phyloP scores from a whole-genome alignment of 1,140 invertebrate species.

The Zaprionus ornatus region DNA sequence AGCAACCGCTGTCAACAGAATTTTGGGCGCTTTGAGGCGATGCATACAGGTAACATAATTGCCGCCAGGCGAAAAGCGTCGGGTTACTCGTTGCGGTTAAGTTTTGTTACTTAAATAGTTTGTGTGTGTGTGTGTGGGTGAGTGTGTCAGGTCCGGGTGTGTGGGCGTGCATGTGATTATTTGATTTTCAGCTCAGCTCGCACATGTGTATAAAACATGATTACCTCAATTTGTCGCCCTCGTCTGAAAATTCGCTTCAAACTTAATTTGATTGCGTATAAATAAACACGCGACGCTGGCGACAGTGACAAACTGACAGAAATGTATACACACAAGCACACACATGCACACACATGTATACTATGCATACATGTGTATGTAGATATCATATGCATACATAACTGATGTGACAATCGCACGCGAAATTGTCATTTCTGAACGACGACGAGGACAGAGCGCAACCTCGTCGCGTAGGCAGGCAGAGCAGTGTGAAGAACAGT shows the following conservation, averaged over 20 bases:
- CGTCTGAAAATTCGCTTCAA: slow-evolving; percentile 63
- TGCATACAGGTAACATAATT: slow-evolving; percentile 35
- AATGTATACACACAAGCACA: slow-evolving; percentile 38
- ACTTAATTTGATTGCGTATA: slow-evolving; percentile 80
- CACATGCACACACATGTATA: not conserved
- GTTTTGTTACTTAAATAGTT: slow-evolving; percentile 38
- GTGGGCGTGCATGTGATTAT: slow-evolving; percentile 28
- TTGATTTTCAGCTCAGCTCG: slow-evolving; percentile 52
- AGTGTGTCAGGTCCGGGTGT: not conserved
- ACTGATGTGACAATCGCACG: slow-evolving; percentile 80
- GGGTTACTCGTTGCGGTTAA: slow-evolving; percentile 26
- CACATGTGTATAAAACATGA: slow-evolving; percentile 62
- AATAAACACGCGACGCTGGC: slow-evolving; percentile 67
- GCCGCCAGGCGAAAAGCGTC: slow-evolving; percentile 23
- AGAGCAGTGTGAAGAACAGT: not conserved
- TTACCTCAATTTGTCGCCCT: slow-evolving; percentile 72
- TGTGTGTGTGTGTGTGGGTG: slow-evolving; percentile 9
- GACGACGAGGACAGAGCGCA: slow-evolving; percentile 4
- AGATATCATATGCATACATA: slow-evolving; percentile 63
- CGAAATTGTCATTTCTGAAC: slow-evolving; percentile 74
- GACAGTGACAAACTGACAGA: slow-evolving; percentile 76
- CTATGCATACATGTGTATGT: slow-evolving; percentile 23
- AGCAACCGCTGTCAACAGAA: slow-evolving; percentile 29
- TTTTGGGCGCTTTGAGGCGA: slow-evolving; percentile 26
- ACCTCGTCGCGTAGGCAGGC: not conserved